Evolutionary conservation across 2,888 invertebrate genomes (phyloP).

Genomic region (Clitarchus hookeri): DNA sequence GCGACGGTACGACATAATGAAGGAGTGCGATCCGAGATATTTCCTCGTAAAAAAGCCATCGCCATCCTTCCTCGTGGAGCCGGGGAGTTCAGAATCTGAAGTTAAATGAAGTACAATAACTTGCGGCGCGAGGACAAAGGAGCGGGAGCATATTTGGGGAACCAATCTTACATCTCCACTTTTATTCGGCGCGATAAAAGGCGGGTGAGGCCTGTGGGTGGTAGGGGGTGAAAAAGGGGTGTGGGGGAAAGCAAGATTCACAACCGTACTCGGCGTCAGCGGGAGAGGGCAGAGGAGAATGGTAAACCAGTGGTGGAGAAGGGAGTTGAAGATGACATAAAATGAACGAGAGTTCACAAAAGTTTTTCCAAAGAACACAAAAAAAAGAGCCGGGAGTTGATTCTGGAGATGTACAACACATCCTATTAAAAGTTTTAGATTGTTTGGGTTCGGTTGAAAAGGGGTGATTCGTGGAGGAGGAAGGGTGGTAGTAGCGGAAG

Average conservation of each 20-base stretch:
- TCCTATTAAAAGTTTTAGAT: slow-evolving; percentile 10
- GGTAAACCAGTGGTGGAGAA: not conserved
- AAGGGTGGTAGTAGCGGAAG: not conserved
- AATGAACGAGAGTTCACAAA: slow-evolving; percentile 2
- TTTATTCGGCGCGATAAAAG: not conserved
- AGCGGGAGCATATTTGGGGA: slow-evolving; percentile 6
- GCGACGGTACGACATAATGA: not conserved
- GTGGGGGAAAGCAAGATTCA: too few species aligned
- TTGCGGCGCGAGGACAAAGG: not conserved
- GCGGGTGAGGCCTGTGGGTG: too few species aligned
- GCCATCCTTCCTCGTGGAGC: not conserved
- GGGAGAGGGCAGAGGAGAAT: not conserved
- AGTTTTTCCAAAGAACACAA: slow-evolving; percentile 8
- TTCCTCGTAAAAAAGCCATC: not conserved
- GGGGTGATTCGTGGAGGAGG: not conserved
- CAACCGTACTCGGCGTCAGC: too few species aligned
- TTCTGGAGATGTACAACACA: slow-evolving; percentile 4
- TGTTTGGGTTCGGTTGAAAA: not conserved
- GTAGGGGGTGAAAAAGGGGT: too few species aligned
- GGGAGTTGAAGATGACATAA: not conserved
- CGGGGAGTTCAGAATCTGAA: not conserved
- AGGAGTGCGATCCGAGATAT: not conserved
- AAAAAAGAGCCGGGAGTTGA: not conserved
- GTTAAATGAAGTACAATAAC: slow-evolving; percentile 9
- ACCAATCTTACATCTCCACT: slow-evolving; percentile 6